These are phyloP conservation scores for Pinna nobilis DNA, from an alignment of 1,140 invertebrate species.

Conservation along the genomic window DNA sequence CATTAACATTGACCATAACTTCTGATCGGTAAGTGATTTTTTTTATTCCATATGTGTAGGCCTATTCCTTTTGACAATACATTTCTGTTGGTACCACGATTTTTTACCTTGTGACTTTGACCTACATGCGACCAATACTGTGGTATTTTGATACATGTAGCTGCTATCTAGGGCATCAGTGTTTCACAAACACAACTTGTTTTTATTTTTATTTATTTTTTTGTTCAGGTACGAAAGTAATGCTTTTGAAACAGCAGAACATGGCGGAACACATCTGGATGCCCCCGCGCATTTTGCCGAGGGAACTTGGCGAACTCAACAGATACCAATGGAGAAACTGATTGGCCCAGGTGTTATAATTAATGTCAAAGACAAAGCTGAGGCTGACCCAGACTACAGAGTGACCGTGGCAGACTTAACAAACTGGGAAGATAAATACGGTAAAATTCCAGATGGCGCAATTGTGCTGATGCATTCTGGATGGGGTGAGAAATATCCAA, in stretches of 20 bases:
- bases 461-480: constrained; percentile 65
- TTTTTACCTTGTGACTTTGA: too few species aligned
- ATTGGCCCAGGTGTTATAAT: constrained; percentile 48
- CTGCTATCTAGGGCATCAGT: too few species aligned
- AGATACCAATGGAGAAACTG: constrained; percentile 46
- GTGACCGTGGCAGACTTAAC: constrained; percentile 51
- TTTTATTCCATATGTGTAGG: too few species aligned
- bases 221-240: constrained; percentile 77
- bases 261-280: constrained; percentile 79
- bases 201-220: too few species aligned
- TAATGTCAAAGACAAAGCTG: constrained; percentile 45
- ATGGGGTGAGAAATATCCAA: constrained; percentile 56
- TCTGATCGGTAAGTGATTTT: too few species aligned
- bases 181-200: too few species aligned
- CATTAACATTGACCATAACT: too few species aligned
- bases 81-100: too few species aligned
- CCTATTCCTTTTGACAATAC: too few species aligned
- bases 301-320: constrained; percentile 31
- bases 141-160: too few species aligned
- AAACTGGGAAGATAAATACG: constrained; percentile 55
- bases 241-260: constrained; percentile 79
- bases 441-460: constrained; percentile 49
- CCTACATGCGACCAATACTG: too few species aligned
- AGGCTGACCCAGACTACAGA: constrained; percentile 46
- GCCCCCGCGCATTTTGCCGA: constrained; percentile 50